Base-by-base conservation (phyloP, 2,888 invertebrate species). In the Lasioglossum zephyrum region DNA sequence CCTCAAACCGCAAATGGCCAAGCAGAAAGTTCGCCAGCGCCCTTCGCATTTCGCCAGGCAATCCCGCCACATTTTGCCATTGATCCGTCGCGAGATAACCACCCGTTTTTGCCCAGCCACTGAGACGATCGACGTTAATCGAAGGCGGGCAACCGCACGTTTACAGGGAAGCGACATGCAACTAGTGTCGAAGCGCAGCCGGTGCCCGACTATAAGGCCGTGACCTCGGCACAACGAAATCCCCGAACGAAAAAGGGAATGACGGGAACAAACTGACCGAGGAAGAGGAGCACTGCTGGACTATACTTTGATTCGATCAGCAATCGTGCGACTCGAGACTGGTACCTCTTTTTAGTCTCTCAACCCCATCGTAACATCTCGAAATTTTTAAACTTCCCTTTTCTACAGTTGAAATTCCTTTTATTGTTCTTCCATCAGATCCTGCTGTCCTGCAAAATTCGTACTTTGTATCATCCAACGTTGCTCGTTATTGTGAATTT, bases 141-240 rank as follows among this genome's bases (percentile, higher is more conserved):
- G 88, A 85, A 88, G 81, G 77, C 73, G 75, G 89, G 89, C 85
- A 91, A 86, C 85, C 82, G 75, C 86, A 72, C 86, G 85, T 91
- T 89, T 91, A 91, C 90, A 88, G 82, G 88, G 88, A 81, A 79
- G 80, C 87, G 88, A 91, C 91, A 91, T 87, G 90, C 91, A 89
- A 90, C 91, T 87, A 84, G 88, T 85, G 88, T 90, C 86, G 77
- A 16, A 6, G 31, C 63, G 79, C 74, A 74, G 66, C 63, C 66
- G 63, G 60, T 76, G 79, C 36, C 26, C 60, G 47, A 49, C 47
- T 60, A 11, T 60, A 26, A n/a, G 60, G 60, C 60, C 69, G 73
- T 73, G 77, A 83, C 63, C 44, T 49, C 47, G 69, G n/a, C 60
- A 31, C 81, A 60, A 75, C 22, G 39, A 76, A 77, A 73, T 57